phyloP scores from a whole-genome alignment of 1,140 invertebrate species.

The Trinorchestia longiramus region DNA sequence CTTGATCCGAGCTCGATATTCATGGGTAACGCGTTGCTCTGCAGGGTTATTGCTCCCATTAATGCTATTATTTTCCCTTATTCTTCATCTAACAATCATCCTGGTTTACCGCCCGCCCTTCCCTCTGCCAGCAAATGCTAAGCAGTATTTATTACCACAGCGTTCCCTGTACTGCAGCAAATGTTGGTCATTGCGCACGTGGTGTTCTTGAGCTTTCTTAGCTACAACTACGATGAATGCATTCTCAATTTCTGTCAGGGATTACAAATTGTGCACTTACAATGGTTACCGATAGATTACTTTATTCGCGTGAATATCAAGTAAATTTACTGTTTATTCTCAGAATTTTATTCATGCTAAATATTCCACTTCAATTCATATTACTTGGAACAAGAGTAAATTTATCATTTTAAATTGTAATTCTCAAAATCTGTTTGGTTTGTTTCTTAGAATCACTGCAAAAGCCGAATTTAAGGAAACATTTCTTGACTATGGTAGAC shows the following conservation, averaged over 20 bases:
- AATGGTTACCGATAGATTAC: neutral
- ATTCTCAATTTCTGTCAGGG: neutral
- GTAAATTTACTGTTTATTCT: neutral
- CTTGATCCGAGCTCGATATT: neutral
- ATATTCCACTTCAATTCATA: neutral
- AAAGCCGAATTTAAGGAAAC: too few species aligned
- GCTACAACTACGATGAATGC: neutral
- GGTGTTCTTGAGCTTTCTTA: neutral
- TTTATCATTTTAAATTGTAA: too few species aligned
- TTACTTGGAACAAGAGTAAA: too few species aligned
- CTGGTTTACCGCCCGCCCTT: neutral
- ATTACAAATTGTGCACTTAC: neutral
- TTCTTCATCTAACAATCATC: neutral
- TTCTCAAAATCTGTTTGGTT: too few species aligned
- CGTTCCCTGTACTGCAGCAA: neutral
- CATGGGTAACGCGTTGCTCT: neutral
- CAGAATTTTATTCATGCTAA: neutral
- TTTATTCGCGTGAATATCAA: neutral
- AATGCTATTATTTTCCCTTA: slow-evolving; percentile 26
- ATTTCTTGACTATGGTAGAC: too few species aligned
- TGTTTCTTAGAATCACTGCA: too few species aligned
- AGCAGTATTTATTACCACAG: neutral
- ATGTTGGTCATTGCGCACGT: neutral
- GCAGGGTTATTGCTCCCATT: slow-evolving; percentile 32
- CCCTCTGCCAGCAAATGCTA: neutral